Conservation (phyloP, 2,797 vertebrate species). For the Myiotriccus ornatus region DNA sequence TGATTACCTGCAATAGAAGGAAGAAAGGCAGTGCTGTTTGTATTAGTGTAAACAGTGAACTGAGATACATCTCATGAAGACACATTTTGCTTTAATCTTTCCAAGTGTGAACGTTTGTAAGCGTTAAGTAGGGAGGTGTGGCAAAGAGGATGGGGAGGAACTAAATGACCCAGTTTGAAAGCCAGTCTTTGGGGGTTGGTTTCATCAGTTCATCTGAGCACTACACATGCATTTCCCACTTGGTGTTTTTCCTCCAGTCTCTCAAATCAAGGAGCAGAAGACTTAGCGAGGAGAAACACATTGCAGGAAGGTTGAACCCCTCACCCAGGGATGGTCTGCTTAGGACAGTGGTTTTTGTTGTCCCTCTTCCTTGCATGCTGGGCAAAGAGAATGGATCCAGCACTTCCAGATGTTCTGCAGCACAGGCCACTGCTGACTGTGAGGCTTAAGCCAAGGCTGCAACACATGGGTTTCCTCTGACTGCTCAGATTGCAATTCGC, state of each 20-base stretch:
- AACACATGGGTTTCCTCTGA: not conserved
- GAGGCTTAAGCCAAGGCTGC: not conserved
- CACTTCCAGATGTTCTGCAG: not conserved
- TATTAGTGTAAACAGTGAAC: not conserved
- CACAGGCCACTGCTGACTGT: not conserved
- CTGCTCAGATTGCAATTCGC: not conserved
- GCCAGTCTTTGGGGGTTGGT: not conserved
- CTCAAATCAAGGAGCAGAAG: not conserved
- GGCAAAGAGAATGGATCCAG: not conserved
- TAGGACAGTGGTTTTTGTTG: not conserved
- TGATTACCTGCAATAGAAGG: not conserved
- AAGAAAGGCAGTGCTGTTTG: not conserved
- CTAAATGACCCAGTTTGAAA: not conserved
- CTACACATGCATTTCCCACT: not conserved
- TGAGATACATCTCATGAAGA: not conserved
- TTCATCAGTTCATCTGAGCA: not conserved
- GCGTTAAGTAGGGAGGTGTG: not conserved
- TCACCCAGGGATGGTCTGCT: not conserved
- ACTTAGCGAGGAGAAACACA: not conserved
- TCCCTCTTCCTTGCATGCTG: not conserved
- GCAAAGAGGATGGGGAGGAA: not conserved
- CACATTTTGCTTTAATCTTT: slow-evolving; percentile 1
- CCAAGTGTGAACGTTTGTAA: not conserved
- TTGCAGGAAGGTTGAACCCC: not conserved
- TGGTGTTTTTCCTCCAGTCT: not conserved